Conservation (phyloP, 2,888 invertebrate species). For the Sarcophaga caerulescens region DNA sequence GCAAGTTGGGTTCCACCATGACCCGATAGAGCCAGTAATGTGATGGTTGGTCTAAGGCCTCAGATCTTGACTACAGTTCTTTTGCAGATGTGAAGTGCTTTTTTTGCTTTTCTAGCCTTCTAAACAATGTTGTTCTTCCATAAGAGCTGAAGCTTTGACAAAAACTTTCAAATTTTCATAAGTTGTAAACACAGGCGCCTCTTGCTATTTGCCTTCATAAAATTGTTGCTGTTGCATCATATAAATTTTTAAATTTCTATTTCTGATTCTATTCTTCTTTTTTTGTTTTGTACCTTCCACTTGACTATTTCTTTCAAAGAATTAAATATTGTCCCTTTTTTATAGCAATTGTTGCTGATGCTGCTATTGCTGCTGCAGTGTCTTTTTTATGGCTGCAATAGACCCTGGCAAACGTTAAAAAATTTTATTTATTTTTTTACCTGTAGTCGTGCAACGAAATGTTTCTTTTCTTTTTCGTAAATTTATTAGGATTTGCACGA, state of each 20-base stretch:
- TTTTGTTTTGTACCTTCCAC: slow-evolving; percentile 40
- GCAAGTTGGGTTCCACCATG: too few species aligned
- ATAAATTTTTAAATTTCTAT: slow-evolving; percentile 58
- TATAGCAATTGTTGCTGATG: not conserved
- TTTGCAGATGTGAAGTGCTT: too few species aligned
- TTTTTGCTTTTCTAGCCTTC: too few species aligned
- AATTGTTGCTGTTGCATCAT: slow-evolving; percentile 25
- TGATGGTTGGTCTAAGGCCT: too few species aligned
- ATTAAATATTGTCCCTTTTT: not conserved
- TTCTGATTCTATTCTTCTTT: too few species aligned
- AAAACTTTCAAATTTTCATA: too few species aligned
- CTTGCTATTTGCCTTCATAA: too few species aligned
- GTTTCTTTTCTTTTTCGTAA: not conserved
- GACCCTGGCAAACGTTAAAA: slow-evolving; percentile 50
- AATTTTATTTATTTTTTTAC: not conserved
- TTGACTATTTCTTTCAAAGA: slow-evolving; percentile 31
- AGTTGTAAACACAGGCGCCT: too few species aligned
- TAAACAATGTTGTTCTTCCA: too few species aligned
- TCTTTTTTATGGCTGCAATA: not conserved
- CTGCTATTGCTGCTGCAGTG: not conserved
- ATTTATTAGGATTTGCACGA: not conserved
- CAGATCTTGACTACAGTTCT: too few species aligned
- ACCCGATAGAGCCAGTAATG: too few species aligned
- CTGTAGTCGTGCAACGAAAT: not conserved
- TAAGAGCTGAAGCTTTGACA: too few species aligned